Conservation (phyloP, 2,888 invertebrate genomes). For the Hypomecis punctinalis region DNA sequence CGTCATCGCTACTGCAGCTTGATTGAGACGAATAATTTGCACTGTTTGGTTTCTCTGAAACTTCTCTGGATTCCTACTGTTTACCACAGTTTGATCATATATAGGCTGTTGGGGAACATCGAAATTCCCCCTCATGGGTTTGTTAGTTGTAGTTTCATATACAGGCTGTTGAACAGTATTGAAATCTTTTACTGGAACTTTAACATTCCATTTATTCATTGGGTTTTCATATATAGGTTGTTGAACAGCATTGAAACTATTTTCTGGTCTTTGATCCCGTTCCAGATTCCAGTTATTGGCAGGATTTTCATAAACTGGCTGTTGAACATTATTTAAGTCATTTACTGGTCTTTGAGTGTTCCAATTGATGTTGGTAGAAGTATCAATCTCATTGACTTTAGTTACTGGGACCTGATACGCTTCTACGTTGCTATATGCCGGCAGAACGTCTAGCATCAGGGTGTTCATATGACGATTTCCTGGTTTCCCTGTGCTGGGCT, state of each 20-base stretch:
- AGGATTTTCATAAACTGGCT: slow-evolving; percentile 6
- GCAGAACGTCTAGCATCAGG: slow-evolving; percentile 4
- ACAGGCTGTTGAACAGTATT: no score
- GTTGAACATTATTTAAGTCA: not conserved
- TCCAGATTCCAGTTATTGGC: not conserved
- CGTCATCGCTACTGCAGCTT: slow-evolving; percentile 28
- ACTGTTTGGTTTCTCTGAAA: not conserved
- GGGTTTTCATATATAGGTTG: slow-evolving; percentile 1
- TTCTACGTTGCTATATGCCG: not conserved
- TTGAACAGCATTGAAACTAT: not conserved
- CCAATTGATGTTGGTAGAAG: not conserved
- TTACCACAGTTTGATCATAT: not conserved
- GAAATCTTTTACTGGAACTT: no score
- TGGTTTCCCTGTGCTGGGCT: slow-evolving; percentile 6
- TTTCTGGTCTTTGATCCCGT: not conserved
- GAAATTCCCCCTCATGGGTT: not conserved
- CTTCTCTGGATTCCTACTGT: slow-evolving; percentile 1
- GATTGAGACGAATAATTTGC: slow-evolving; percentile 22
- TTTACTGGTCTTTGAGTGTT: slow-evolving; percentile 2
- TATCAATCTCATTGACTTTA: not conserved
- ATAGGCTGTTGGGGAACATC: not conserved
- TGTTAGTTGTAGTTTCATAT: no score
- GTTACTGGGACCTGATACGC: slow-evolving; percentile 9
- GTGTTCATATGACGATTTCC: not conserved
- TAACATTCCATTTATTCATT: no score